Evolutionary conservation across 1,140 invertebrate species (phyloP).

Genomic region (Leptopilina clavipes): DNA sequence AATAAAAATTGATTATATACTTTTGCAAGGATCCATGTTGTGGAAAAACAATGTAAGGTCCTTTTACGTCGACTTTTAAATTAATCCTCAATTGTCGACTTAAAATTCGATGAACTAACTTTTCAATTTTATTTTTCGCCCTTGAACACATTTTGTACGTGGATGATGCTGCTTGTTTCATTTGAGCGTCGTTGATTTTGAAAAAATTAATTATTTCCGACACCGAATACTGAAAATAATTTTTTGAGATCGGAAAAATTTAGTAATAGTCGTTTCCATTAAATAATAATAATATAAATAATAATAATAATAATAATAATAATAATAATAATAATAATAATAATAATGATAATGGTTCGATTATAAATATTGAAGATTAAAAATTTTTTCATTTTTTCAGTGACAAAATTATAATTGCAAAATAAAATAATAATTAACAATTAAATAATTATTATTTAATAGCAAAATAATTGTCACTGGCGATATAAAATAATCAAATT

Average conservation of each 20-base stretch:
- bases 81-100: conserved; percentile 81
- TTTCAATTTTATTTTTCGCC: conserved; percentile 54
- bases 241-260: conserved; percentile 37
- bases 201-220: conserved; percentile 86
- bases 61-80: conserved; percentile 85
- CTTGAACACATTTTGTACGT: conserved; percentile 59
- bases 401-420: no score
- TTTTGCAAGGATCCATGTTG: conserved; percentile 85
- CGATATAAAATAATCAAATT: background rate
- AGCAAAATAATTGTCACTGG: background rate
- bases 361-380: background rate
- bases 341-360: no score
- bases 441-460: background rate
- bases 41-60: conserved; percentile 86
- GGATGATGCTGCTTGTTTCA: conserved; percentile 63
- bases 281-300: background rate
- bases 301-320: no score
- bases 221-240: conserved; percentile 80
- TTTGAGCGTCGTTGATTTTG: conserved; percentile 72
- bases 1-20: conserved; percentile 73
- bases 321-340: no score
- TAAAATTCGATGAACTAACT: conserved; percentile 61
- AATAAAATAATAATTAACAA: background rate
- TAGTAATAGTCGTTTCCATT: no score
- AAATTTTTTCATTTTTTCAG: background rate